Evolutionary conservation across 2,797 vertebrate genomes (phyloP), one percentile per base, ranked within the genome.

Genomic region (Threskiornis aethiopicus): DNA sequence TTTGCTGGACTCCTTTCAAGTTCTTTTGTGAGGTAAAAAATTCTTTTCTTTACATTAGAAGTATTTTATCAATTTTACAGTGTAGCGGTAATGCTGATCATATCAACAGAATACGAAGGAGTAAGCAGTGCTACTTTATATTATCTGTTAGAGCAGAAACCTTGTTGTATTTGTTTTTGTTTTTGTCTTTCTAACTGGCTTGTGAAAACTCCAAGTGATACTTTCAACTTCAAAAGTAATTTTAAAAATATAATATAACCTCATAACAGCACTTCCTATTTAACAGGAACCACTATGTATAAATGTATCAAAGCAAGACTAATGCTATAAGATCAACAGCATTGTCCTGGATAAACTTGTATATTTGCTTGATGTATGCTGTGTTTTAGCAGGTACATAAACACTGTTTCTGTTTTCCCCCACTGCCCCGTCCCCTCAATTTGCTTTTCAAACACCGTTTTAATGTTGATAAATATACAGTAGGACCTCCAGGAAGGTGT

Each of bases 1-100:
- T 96, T 99, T 61, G 71, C 98, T 39, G 99, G 99, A 64, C 98
- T 99, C 37, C 95, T 99, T 95, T 98, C 98, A 89, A 99, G 99
- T 97, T 99, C 99, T 92, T 99, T 99, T 78, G 99, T 99, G 95
- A 99, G 92, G 99, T 99, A 96, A 95, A 65, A 49, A 65, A 10
- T 13, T n/a, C 1, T 37, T 35, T 71, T 90, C 9, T 8, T 88
- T 54, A 33, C 8, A 25, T 65, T 65, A 1, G 1, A 84, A 69
- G 14, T 57, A 28, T 69, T 92, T 61, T 11, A 35, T 54, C 5
- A n/a, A 0, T 61, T 49, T 76, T 65, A 51, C 11, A 8, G n/a
- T 35, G n/a, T 24, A 58, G 57, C 11, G 15, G n/a, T 37, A 21
- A 58, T 35, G n/a, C 57, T 55, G 24, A 22, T 79, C 8, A 33